Evolutionary conservation across 2,113 vertebrate genomes (phyloP), one percentile per base, ranked within the genome.

Genomic region (Chaenogobius annularis): DNA sequence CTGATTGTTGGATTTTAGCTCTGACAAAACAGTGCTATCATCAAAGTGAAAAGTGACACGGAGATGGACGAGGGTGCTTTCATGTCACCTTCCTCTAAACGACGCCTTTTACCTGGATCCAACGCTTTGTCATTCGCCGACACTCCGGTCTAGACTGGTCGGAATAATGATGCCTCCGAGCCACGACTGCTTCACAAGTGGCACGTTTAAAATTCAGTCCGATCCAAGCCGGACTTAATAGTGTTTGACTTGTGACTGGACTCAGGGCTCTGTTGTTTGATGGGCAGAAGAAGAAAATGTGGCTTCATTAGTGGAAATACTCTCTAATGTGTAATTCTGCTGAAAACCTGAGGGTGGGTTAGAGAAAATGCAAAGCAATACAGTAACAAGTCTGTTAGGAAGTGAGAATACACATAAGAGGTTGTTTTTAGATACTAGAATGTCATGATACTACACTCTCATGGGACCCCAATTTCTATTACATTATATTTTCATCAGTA

Each of bases 1-100:
- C 59, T 67, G 59, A 80, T 74, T 52, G 55, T 74, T 55, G 69
- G 68, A 75, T 72, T 74, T 86, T 66, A 77, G 70, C 65, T 56
- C 65, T 44, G 73, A 68, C 63, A 80, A 70, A 77, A 70, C 40
- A 55, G 31, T 72, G 75, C 63, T 72, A 68, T 79, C 72, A 77
- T 81, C 63, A 73, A 58, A 78, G 54, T 71, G 26, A 37, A 4
- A 71, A 80, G 64, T 46, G 77, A 68, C 56, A 70, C 52, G 7
- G 12, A 68, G 80, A 79, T 78, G 69, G 63, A 52, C 12, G 10
- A 40, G 37, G 40, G 40, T 23, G 77, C 79, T 82, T 75, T 82
- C 82, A 80, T 75, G 79, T 73, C 17, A 12, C 37, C 54, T 13
- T 68, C 46, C 8, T 74, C 26, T 62, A 68, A 31, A 31, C 26